Conservation (phyloP, 2,888 invertebrate species). For the Willowsia nigromaculata region DNA sequence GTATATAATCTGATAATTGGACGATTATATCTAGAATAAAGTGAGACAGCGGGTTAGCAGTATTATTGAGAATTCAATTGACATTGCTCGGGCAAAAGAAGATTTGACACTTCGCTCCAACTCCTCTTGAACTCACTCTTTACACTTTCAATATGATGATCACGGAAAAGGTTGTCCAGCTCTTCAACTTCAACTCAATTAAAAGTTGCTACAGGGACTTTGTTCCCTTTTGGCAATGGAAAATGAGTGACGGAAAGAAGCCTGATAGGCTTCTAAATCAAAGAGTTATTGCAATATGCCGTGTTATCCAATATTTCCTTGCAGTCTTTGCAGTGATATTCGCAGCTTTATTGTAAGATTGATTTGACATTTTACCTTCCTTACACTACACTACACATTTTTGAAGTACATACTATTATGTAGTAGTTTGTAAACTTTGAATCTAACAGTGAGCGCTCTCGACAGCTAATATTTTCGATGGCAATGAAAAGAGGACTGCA, state of each 20-base stretch:
- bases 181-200: not conserved
- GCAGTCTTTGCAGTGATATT: not conserved
- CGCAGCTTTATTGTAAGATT: not conserved
- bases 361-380: not conserved
- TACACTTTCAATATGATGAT: not conserved
- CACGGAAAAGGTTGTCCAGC: not conserved
- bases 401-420: not conserved
- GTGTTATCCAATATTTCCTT: not conserved
- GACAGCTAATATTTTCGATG: not conserved
- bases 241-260: not conserved
- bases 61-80: too few relatives aligned
- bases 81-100: too few relatives aligned
- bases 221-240: not conserved
- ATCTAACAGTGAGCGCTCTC: not conserved
- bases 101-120: too few relatives aligned
- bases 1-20: too few relatives aligned
- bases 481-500: not conserved
- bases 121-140: too few relatives aligned
- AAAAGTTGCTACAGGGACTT: not conserved
- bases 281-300: not conserved
- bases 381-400: not conserved
- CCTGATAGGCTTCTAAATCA: not conserved
- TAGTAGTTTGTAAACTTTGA: not conserved
- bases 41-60: too few relatives aligned
- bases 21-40: too few relatives aligned